Evolutionary conservation across 2,113 vertebrate genomes (phyloP).

Genomic region (Rhipidura dahli): DNA sequence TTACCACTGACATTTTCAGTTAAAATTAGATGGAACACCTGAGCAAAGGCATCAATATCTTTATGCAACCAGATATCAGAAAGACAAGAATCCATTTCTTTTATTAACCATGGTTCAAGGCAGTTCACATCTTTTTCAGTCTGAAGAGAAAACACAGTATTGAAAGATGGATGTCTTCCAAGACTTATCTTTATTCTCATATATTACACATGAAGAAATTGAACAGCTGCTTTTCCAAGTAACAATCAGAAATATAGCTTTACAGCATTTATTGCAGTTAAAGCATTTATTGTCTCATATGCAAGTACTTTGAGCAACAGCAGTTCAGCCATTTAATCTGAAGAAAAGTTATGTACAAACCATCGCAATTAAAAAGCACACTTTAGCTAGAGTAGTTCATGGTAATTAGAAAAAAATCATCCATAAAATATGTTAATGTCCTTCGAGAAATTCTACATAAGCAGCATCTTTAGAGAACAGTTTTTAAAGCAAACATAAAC

Average conservation of each 20-base stretch:
- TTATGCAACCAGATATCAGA: slow-evolving; percentile 86
- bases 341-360: background rate
- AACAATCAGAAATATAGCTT: background rate
- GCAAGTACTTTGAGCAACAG: background rate
- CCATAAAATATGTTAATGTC: background rate
- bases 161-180: background rate
- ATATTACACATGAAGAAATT: background rate
- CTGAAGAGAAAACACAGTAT: slow-evolving; percentile 60
- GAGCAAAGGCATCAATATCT: slow-evolving; percentile 84
- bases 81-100: slow-evolving; percentile 93
- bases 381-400: background rate
- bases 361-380: background rate
- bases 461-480: background rate
- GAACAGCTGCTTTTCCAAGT: background rate
- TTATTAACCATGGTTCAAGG: slow-evolving; percentile 85
- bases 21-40: slow-evolving; percentile 92
- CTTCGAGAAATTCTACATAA: background rate
- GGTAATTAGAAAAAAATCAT: background rate
- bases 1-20: slow-evolving; percentile 89
- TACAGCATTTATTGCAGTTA: background rate
- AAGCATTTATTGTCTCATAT: background rate
- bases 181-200: background rate
- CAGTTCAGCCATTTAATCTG: background rate
- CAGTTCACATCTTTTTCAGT: slow-evolving; percentile 77
- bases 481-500: background rate